Evolutionary conservation across 1,140 invertebrate species (phyloP).

Genomic region (Cotesia glomerata): DNA sequence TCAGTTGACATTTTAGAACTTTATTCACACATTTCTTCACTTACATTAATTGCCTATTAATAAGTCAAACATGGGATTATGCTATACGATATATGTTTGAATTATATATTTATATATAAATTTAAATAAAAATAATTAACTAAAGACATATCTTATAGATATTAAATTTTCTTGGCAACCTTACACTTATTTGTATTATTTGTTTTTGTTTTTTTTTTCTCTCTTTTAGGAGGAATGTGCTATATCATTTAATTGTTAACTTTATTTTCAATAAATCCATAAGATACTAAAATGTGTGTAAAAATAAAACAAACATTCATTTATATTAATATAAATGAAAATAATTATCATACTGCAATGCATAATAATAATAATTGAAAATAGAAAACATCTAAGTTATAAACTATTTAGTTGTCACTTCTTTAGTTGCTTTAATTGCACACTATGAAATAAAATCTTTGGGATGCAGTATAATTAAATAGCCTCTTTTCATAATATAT

Average conservation of each 20-base stretch:
- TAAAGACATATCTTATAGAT: slow-evolving; percentile 43
- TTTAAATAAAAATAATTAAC: slow-evolving; percentile 20
- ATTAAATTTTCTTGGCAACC: slow-evolving; percentile 56
- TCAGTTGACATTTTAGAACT: slow-evolving; percentile 59
- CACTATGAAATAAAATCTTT: no score
- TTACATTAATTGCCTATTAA: slow-evolving; percentile 60
- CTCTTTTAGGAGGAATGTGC: slow-evolving; percentile 55
- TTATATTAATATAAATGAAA: background rate
- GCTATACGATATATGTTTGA: slow-evolving; percentile 49
- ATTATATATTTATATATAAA: slow-evolving; percentile 41
- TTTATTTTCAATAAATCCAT: slow-evolving; percentile 33
- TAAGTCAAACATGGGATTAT: slow-evolving; percentile 62
- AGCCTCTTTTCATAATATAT: no score
- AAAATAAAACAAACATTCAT: background rate
- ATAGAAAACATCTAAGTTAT: no score
- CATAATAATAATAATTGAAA: background rate
- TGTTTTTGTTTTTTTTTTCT: slow-evolving; percentile 25
- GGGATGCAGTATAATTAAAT: no score
- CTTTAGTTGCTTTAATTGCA: no score
- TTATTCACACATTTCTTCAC: slow-evolving; percentile 64
- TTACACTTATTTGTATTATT: slow-evolving; percentile 57
- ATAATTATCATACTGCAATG: background rate
- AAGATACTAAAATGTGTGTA: slow-evolving; percentile 18
- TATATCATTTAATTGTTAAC: slow-evolving; percentile 42
- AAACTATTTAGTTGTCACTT: no score